Percentiles rank a stretch among this genome's conserved stretches.
Evolutionary conservation across 2,888 invertebrate species (phyloP).

Genomic region (Carterocephalus palaemon): DNA sequence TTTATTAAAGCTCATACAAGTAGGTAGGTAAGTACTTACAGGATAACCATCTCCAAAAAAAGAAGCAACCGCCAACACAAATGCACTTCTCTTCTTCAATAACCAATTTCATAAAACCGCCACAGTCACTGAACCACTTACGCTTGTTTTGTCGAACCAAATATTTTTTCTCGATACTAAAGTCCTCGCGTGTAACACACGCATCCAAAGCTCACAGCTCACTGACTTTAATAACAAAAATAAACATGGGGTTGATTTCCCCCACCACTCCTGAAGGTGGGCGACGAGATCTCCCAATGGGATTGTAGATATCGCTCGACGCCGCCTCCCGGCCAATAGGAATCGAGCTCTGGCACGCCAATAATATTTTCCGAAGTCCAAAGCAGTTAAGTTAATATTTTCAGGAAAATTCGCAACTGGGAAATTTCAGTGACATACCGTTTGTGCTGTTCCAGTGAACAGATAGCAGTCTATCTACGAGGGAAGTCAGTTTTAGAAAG

Average conservation of each 20-base stretch:
- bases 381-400: conserved; percentile 45
- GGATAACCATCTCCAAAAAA: conserved; percentile 71
- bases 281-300: conserved; percentile 50
- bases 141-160: conserved; percentile 6
- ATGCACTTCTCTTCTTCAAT: conserved; percentile 7
- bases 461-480: conserved; percentile 13
- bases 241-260: conserved; percentile 71
- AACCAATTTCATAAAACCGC: conserved; percentile 28
- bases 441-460: conserved; percentile 22
- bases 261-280: conserved; percentile 53
- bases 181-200: conserved; percentile 36
- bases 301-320: conserved; percentile 31
- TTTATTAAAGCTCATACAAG: too few relatives aligned
- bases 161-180: conserved; percentile 21
- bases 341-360: conserved; percentile 41
- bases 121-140: conserved; percentile 39
- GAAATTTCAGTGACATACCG: conserved; percentile 53
- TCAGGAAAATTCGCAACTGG: conserved; percentile 54
- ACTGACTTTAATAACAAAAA: conserved; percentile 74
- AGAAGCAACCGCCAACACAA: conserved; percentile 31
- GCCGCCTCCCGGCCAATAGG: conserved; percentile 64
- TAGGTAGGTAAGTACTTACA: conserved; percentile 53
- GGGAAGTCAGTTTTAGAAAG: conserved; percentile 27
- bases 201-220: conserved; percentile 61
- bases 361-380: conserved; percentile 45